A percentile compares a stretch with the other conserved stretches of the same genome.
Evolutionary conservation across 1,140 invertebrate genomes (phyloP).

Genomic region (Heliconius eleuchia): DNA sequence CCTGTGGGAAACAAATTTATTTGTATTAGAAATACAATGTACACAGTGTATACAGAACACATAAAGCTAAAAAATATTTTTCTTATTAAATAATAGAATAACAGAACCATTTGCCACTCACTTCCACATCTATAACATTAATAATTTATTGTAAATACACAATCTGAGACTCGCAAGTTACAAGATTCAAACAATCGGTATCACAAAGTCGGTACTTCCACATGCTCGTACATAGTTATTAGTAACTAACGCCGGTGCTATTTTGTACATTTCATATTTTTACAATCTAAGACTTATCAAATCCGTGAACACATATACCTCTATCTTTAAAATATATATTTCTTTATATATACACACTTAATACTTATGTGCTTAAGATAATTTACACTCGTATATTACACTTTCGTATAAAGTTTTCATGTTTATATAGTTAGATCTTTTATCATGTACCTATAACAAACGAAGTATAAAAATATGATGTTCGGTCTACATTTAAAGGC

Average conservation of each 20-base stretch:
- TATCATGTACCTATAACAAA: background rate
- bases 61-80: background rate
- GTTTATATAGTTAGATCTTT: background rate
- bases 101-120: background rate
- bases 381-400: background rate
- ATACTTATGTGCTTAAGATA: background rate
- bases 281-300: background rate
- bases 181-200: background rate
- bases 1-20: background rate
- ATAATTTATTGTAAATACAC: background rate
- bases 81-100: background rate
- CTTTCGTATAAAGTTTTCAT: background rate
- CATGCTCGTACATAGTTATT: background rate
- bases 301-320: background rate
- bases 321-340: background rate
- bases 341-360: background rate
- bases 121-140: background rate
- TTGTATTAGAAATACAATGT: background rate
- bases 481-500: background rate
- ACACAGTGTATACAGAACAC: background rate
- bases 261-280: constrained; percentile 4
- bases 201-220: background rate
- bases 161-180: background rate
- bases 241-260: background rate
- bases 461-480: background rate